Conservation (phyloP, 2,888 invertebrate genomes). For the Charanyca ferruginea region DNA sequence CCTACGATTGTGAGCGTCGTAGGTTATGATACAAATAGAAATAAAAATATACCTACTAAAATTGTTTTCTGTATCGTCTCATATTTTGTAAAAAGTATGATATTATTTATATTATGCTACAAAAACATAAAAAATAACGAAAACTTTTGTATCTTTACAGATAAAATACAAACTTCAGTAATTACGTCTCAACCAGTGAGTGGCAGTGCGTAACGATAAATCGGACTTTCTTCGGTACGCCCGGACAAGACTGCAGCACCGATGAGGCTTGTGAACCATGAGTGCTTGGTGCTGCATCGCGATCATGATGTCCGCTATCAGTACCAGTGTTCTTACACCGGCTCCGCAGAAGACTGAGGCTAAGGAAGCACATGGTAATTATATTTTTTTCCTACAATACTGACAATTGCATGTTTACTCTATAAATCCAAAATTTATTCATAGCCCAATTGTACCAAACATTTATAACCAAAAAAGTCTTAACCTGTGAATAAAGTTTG, state of each 20-base stretch:
- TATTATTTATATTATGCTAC: not conserved
- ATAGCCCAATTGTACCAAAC: too few relatives aligned
- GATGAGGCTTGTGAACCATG: slow-evolving; percentile 87
- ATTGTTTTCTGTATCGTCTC: too few relatives aligned
- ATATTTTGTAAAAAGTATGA: too few relatives aligned
- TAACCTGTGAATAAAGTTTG: too few relatives aligned
- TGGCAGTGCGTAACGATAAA: slow-evolving; percentile 25
- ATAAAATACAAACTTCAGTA: slow-evolving; percentile 31
- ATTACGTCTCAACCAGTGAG: slow-evolving; percentile 17
- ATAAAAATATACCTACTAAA: too few relatives aligned
- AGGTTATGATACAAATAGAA: not conserved
- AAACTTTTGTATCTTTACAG: slow-evolving; percentile 50
- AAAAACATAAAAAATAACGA: not conserved
- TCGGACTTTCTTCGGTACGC: slow-evolving; percentile 60
- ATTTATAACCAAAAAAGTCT: too few relatives aligned
- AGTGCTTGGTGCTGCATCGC: slow-evolving; percentile 88
- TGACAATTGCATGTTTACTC: too few relatives aligned
- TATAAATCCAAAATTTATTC: too few relatives aligned
- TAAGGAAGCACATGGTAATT: slow-evolving; percentile 83
- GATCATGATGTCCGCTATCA: slow-evolving; percentile 87
- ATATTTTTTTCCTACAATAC: not conserved
- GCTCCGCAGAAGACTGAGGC: slow-evolving; percentile 85
- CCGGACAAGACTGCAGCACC: slow-evolving; percentile 74
- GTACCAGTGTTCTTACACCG: slow-evolving; percentile 83
- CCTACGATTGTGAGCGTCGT: not conserved